Percentiles rank a stretch among this genome's conserved stretches.
Conservation (phyloP, 2,113 vertebrate species). For the Anhinga rufa region DNA sequence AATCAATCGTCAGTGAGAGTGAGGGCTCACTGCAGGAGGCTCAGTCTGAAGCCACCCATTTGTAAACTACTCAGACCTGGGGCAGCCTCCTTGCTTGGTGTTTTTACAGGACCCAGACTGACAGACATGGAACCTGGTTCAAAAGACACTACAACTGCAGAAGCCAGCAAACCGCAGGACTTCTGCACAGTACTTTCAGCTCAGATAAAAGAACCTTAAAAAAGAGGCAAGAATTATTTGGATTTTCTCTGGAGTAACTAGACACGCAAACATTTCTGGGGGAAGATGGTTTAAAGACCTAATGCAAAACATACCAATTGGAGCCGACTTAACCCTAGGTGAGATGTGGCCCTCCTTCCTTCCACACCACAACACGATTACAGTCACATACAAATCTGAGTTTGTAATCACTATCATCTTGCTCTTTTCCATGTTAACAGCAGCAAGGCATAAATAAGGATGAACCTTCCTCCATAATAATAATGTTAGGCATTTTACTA, state of each 20-base stretch:
- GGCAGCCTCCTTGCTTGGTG: neutral
- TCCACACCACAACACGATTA: neutral
- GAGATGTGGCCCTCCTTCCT: neutral
- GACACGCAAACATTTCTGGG: neutral
- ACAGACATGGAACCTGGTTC: neutral
- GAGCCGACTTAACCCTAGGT: neutral
- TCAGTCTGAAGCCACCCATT: neutral
- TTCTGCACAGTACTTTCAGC: neutral
- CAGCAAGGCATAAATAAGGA: constrained; percentile 3
- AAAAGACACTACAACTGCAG: neutral
- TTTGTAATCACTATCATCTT: constrained; percentile 6
- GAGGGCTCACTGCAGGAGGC: neutral
- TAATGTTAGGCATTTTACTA: neutral
- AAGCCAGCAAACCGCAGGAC: neutral
- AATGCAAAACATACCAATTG: neutral
- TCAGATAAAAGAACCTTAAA: neutral
- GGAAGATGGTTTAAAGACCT: neutral
- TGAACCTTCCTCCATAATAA: neutral
- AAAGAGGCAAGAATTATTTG: neutral
- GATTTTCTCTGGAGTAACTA: neutral
- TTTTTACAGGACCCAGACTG: neutral
- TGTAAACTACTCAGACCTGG: neutral
- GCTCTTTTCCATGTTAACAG: constrained; percentile 9
- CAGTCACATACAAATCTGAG: neutral
- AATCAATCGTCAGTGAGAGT: neutral